A percentile compares a stretch with the other conserved stretches of the same genome.
phyloP scores from a whole-genome alignment of 2,113 vertebrate species.

The Myrmecobius fasciatus region DNA sequence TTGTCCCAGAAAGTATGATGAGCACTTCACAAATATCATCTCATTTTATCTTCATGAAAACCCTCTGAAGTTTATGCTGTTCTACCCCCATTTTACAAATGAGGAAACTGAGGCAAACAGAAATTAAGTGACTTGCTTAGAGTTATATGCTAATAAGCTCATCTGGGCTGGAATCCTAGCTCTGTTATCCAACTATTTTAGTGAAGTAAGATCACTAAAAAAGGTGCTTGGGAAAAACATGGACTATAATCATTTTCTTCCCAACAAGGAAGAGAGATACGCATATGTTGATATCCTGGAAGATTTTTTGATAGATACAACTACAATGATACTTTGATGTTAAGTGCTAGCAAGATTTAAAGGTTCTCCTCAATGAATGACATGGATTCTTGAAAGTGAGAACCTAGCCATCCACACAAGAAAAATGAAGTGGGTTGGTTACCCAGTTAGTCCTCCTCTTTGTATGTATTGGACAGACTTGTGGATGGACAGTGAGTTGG shows the following conservation, averaged over 20 bases:
- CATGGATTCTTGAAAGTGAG: not conserved
- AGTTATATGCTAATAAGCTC: not conserved
- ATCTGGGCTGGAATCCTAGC: not conserved
- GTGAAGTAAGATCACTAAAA: not conserved
- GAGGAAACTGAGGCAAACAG: not conserved
- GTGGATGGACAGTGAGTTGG: not conserved
- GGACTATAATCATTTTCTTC: not conserved
- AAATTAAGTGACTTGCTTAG: not conserved
- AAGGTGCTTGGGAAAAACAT: not conserved
- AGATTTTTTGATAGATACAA: not conserved
- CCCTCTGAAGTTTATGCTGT: too few relatives aligned
- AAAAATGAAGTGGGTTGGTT: not conserved
- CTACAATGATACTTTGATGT: not conserved
- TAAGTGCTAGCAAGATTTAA: not conserved
- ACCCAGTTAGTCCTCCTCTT: not conserved
- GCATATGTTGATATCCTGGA: not conserved
- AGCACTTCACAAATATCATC: too few relatives aligned
- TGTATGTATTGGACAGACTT: not conserved
- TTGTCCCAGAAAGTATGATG: too few relatives aligned
- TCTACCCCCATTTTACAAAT: not conserved
- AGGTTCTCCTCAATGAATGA: not conserved
- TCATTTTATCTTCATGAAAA: too few relatives aligned
- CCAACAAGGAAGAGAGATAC: not conserved
- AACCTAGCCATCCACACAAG: not conserved
- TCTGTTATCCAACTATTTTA: not conserved